phyloP scores from a whole-genome alignment of 2,797 vertebrate genomes.

The Pogonophryne albipinna region DNA sequence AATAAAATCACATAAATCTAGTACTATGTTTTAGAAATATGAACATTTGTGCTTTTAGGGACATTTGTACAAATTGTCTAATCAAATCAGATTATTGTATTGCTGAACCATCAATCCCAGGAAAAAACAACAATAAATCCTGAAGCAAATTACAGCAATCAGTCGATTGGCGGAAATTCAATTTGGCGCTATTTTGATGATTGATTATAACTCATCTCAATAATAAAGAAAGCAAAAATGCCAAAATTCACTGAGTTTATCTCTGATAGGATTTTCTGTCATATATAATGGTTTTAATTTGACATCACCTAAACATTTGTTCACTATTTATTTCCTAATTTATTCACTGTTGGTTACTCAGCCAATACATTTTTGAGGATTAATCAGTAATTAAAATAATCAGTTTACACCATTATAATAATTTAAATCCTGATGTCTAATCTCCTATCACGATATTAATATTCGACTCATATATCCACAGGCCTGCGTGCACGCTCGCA shows the following conservation, averaged over 20 bases:
- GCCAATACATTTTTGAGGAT: not conserved
- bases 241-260: not conserved
- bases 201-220: not conserved
- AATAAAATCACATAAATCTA: not conserved
- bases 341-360: not conserved
- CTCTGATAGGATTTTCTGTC: not conserved
- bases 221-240: slow-evolving; percentile 2
- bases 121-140: not conserved
- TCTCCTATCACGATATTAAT: slow-evolving; percentile 37
- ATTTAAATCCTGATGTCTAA: slow-evolving; percentile 37
- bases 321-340: not conserved
- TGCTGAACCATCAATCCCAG: not conserved
- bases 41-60: not conserved
- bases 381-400: not conserved
- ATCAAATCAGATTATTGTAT: not conserved
- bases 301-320: not conserved
- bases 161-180: not conserved
- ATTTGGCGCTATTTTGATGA: slow-evolving; percentile 1
- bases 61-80: not conserved
- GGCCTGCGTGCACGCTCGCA: slow-evolving; percentile 34
- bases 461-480: slow-evolving; percentile 29
- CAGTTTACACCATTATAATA: not conserved
- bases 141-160: not conserved
- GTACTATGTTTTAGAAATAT: not conserved
- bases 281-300: not conserved